Base-by-base conservation (phyloP, 2,113 vertebrate species). In the Speoplatyrhinus poulsoni region DNA sequence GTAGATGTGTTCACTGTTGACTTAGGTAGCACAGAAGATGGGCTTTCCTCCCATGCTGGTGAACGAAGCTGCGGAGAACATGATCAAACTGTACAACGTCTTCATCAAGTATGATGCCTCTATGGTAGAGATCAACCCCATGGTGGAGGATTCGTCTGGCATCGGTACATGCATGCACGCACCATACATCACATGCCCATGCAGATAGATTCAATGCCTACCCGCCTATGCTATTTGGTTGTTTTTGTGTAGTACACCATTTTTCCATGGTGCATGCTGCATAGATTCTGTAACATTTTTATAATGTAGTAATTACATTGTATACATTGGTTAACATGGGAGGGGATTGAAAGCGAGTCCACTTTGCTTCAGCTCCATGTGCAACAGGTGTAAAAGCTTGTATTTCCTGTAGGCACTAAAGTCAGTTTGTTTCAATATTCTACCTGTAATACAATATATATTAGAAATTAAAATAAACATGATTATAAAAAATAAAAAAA, bases 81-180 rank as follows among this genome's bases (percentile, higher is more conserved):
- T 99, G 96, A 83, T 98, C 74, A 98, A 96, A 82, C 92, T 99
- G 15, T 99, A 99, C 84, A 90, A 95, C 10, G 84, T 99, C 54
- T 99, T 99, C 86, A 90, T 98, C 82, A 95, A 98, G 85, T 99
- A 98, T 0, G 96, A 99, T 69, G 96, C 96, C n/a, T 98, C 96
- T 53, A 99, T 98, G 96, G 60, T 99, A 60, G 98, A 99, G 94
- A 98, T 99, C 90, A 99, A 99, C 91, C 97, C 98, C 69, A 98
- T 98, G 96, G 96, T 98, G 85, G 98, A 99, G 85, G 98, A 99
- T 89, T 89, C 97, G 0, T 96, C 96, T 60, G 98, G 98, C 89
- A 88, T 94, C 17, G 96, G 98, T 99, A 95, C 82, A 8, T 15
- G 15, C 46, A 15, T 68, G 53, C 65, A 36, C 17, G 54, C 59